These are phyloP conservation scores for Microhierax caerulescens DNA, from an alignment of 2,797 vertebrate species.

Conservation along the genomic window DNA sequence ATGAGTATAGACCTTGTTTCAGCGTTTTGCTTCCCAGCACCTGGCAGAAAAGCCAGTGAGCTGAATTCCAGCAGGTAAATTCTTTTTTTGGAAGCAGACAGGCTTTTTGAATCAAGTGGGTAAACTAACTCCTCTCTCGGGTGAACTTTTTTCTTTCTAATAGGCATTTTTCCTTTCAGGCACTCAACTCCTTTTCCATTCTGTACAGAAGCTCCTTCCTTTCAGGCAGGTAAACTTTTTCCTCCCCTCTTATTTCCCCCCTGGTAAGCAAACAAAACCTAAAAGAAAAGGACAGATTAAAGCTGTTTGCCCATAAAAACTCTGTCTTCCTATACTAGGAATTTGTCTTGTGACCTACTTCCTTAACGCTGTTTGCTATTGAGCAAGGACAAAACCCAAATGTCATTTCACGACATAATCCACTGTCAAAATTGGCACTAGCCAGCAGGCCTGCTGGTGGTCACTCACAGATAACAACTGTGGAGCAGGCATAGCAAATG, in stretches of 20 bases:
- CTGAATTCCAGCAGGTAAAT: slow-evolving; percentile 9
- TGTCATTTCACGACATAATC: slow-evolving; percentile 46
- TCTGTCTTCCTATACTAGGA: background rate
- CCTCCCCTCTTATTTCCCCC: background rate
- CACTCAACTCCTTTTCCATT: slow-evolving; percentile 15
- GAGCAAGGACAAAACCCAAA: slow-evolving; percentile 50
- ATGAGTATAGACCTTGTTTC: slow-evolving; percentile 20
- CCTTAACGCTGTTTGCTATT: slow-evolving; percentile 37
- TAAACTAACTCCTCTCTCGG: slow-evolving; percentile 8
- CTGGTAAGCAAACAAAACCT: slow-evolving; percentile 33
- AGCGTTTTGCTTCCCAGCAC: background rate
- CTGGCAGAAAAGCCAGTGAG: background rate
- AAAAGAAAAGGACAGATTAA: slow-evolving; percentile 37
- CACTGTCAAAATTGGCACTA: slow-evolving; percentile 62
- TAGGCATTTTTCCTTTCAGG: slow-evolving; percentile 15
- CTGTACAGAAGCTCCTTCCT: slow-evolving; percentile 8
- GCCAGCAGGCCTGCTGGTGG: slow-evolving; percentile 66
- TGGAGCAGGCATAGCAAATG: slow-evolving; percentile 33
- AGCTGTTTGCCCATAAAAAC: slow-evolving; percentile 37
- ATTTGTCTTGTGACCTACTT: slow-evolving; percentile 27
- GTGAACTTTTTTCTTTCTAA: slow-evolving; percentile 18
- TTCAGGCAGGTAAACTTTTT: slow-evolving; percentile 24
- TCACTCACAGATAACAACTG: slow-evolving; percentile 48
- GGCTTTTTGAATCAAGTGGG: slow-evolving; percentile 17
- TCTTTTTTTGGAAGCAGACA: background rate